A percentile compares a stretch with the other conserved stretches of the same genome.
Evolutionary conservation across 1,140 invertebrate genomes (phyloP).

Genomic region (Drosophila kepulauana): DNA sequence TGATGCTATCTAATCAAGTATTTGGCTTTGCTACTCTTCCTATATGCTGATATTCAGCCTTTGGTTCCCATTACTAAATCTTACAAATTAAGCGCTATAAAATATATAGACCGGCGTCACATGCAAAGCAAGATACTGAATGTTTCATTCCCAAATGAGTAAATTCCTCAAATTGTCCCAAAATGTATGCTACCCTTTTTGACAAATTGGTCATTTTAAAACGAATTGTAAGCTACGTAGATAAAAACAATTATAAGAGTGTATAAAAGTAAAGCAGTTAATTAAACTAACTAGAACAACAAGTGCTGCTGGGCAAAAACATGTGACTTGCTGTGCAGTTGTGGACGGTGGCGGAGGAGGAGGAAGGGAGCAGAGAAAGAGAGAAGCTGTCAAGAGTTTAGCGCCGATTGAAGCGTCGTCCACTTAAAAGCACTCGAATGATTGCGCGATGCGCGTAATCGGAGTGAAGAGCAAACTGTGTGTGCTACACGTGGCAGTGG

Average conservation of each 20-base stretch:
- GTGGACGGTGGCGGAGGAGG: neutral
- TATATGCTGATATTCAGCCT: no score
- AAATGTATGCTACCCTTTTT: neutral
- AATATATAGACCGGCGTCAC: no score
- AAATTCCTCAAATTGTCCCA: neutral
- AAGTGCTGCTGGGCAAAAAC: neutral
- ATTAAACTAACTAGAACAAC: neutral
- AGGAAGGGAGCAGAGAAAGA: no score
- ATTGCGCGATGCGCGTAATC: constrained; percentile 10
- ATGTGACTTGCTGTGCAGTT: neutral
- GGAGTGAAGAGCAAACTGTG: neutral
- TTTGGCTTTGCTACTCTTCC: no score
- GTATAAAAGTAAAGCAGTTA: neutral
- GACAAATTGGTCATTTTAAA: no score
- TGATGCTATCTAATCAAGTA: no score
- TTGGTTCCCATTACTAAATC: no score
- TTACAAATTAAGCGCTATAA: no score
- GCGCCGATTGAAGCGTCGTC: constrained; percentile 7
- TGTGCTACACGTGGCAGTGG: constrained; percentile 3
- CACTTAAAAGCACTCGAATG: neutral
- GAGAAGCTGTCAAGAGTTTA: neutral
- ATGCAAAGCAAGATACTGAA: no score
- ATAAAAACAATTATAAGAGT: neutral
- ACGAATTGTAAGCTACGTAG: no score
- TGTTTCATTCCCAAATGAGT: no score